phyloP scores from a whole-genome alignment of 1,140 invertebrate species.

The Sminthurides bifidus region DNA sequence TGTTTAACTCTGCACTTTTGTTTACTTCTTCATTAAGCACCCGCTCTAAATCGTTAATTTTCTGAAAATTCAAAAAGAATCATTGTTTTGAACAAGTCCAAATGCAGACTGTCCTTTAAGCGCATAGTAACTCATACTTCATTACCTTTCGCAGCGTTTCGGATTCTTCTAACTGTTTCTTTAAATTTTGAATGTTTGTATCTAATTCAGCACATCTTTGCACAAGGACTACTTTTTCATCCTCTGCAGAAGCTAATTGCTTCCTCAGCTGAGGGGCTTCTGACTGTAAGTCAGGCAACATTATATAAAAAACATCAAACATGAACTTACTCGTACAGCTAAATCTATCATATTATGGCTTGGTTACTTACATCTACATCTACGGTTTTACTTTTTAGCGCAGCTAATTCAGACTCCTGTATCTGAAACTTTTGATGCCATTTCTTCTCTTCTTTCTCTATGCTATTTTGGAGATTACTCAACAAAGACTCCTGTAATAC shows the following conservation, averaged over 20 bases:
- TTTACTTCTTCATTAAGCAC: constrained; percentile 6
- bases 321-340: too few species aligned
- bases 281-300: neutral
- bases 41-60: constrained; percentile 7
- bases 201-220: constrained; percentile 18
- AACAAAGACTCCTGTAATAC: constrained; percentile 16
- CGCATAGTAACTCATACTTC: neutral
- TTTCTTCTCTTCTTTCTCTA: constrained; percentile 17
- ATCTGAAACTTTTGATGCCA: constrained; percentile 19
- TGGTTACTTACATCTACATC: too few species aligned
- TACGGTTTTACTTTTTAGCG: constrained; percentile 1
- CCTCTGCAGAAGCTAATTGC: constrained; percentile 14
- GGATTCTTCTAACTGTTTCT: constrained; percentile 17
- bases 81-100: too few species aligned
- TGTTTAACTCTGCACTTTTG: constrained; percentile 6
- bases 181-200: constrained; percentile 19
- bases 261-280: constrained; percentile 1
- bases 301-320: too few species aligned
- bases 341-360: too few species aligned
- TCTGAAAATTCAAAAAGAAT: neutral
- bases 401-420: constrained; percentile 13
- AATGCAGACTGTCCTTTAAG: neutral
- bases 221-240: constrained; percentile 18
- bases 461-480: constrained; percentile 15
- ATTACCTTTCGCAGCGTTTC: constrained; percentile 13